These are phyloP conservation scores for Oryzias curvinotus DNA, from an alignment of 2,113 vertebrate genomes.

Conservation along the genomic window DNA sequence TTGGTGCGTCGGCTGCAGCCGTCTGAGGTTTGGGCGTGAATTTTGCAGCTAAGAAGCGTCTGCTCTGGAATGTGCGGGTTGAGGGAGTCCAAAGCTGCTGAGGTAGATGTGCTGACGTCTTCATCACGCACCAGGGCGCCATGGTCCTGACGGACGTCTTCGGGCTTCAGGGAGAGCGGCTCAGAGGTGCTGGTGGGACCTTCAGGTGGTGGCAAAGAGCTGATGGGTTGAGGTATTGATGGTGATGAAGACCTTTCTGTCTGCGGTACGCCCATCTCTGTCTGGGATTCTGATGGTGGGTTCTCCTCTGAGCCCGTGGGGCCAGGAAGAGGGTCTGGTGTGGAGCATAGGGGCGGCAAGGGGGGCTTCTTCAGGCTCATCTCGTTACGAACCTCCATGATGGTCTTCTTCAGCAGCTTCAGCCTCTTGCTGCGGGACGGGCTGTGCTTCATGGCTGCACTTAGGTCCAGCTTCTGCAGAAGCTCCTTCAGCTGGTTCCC, in stretches of 20 bases:
- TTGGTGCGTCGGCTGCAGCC: conserved; percentile 88
- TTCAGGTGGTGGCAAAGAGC: conserved; percentile 84
- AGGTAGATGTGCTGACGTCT: conserved; percentile 85
- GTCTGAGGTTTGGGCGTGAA: conserved; percentile 80
- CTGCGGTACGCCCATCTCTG: conserved; percentile 55
- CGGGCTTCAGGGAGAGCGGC: conserved; percentile 84
- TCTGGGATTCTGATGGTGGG: conserved; percentile 25
- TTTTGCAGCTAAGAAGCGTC: conserved; percentile 78
- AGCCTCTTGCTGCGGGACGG: conserved; percentile 93
- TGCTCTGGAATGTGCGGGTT: conserved; percentile 85
- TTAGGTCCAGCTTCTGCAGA: conserved; percentile 92
- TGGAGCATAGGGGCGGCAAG: conserved; percentile 50
- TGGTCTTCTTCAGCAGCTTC: conserved; percentile 91
- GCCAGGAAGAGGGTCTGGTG: conserved; percentile 58
- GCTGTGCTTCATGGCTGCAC: conserved; percentile 92
- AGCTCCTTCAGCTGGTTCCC: conserved; percentile 91
- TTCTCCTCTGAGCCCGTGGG: conserved; percentile 54
- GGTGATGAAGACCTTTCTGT: conserved; percentile 78
- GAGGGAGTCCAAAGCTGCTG: conserved; percentile 77
- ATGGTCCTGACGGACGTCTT: conserved; percentile 83
- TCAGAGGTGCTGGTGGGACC: conserved; percentile 84
- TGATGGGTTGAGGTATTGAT: conserved; percentile 87
- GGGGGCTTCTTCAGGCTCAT: conserved; percentile 81
- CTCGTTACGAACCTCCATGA: conserved; percentile 84
- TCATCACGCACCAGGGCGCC: conserved; percentile 84